Percentiles rank a stretch among this genome's conserved stretches.
phyloP scores from a whole-genome alignment of 2,797 vertebrate species.

The Sebastolobus altivelis region DNA sequence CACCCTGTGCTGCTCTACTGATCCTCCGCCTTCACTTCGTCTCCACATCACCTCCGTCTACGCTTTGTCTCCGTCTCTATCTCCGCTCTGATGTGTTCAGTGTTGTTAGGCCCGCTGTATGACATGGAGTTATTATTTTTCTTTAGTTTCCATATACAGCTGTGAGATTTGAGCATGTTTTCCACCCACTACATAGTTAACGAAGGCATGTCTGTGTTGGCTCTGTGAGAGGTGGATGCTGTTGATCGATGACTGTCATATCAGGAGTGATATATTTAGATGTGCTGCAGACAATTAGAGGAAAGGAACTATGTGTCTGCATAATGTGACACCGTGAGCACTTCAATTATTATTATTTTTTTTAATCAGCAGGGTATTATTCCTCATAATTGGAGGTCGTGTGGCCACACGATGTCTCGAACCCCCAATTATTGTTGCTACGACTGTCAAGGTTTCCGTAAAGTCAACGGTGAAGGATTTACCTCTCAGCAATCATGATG shows the following conservation, averaged over 20 bases:
- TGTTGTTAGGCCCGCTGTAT: conserved; percentile 1
- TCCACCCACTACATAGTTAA: conserved; percentile 14
- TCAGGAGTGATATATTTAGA: conserved; percentile 27
- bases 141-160: conserved; percentile 16
- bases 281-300: conserved; percentile 10
- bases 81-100: conserved; percentile 10
- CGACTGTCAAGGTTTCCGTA: background rate
- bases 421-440: background rate
- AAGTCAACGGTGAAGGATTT: background rate
- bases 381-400: background rate
- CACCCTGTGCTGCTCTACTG: conserved; percentile 36
- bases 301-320: background rate
- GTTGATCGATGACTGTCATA: conserved; percentile 45
- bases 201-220: conserved; percentile 27
- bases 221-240: conserved; percentile 24
- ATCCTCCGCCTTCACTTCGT: conserved; percentile 36
- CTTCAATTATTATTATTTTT: background rate
- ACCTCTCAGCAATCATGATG: too few species aligned
- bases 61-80: conserved; percentile 29
- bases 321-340: background rate
- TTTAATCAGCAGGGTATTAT: background rate
- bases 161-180: conserved; percentile 18
- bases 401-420: background rate
- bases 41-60: conserved; percentile 24
- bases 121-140: background rate